Evolutionary conservation across 2,113 vertebrate genomes (phyloP), one percentile per base, ranked within the genome.

Genomic region (Neofelis nebulosa): DNA sequence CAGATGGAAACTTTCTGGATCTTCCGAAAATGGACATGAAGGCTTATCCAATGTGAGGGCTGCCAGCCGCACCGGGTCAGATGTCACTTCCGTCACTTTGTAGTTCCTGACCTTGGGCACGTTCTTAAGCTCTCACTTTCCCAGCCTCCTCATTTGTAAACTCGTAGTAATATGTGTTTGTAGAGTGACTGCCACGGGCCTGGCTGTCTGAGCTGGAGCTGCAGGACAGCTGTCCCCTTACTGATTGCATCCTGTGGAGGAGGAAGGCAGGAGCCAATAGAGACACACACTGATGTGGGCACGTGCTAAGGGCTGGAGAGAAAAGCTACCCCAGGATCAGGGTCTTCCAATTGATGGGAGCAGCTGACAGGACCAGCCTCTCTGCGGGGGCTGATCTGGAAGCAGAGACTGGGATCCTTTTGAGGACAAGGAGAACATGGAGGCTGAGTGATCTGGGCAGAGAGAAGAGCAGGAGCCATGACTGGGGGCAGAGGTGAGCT

Each of bases 11-110:
- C 45, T 68, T 1, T 36, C 29, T 29, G 31, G 8, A 11, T 25
- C 63, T 8, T 63, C 31, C 78, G 12, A 6, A 81, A 78, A 19
- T 89, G 65, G 33, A 11, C 52, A 12, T 2, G 6, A 45, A 55
- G 18, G 15, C 27, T 73, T 31, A 0, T 50, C 7, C 12, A 5
- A 4, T 21, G 27, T 25, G 21, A 63, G 31, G 18, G 14, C 76
- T 55, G 5, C 8, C 4, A 6, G 45, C 33, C 14, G 4, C 0
- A 1, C 14, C 0, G 0, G n/a, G 31, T 33, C 57, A 57, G 16
- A 65, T 16, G 10, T 16, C 38, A 19, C 2, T 85, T 61, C 21
- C 36, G 0, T 25, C 2, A 6, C 18, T 45, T 61, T 16, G 0
- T 45, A 52, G 19, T 21, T 65, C 0, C 2, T 36, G n/a, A n/a